Conservation (phyloP, 2,113 vertebrate species). For the Mugil cephalus region DNA sequence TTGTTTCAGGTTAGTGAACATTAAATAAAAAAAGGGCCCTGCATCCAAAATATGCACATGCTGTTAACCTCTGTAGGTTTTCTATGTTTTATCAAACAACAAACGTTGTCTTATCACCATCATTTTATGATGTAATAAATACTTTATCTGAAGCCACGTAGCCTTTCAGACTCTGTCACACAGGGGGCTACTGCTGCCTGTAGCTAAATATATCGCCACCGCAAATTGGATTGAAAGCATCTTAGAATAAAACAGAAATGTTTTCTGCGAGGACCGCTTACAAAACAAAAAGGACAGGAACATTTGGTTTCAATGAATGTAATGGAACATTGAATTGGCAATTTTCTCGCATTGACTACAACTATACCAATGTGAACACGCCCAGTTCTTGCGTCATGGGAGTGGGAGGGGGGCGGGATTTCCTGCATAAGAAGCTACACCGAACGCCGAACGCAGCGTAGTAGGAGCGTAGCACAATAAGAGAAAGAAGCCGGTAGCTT, state of each 20-base stretch:
- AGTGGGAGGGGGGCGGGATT: neutral
- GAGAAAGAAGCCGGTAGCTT: neutral
- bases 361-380: too few species aligned
- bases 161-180: too few species aligned
- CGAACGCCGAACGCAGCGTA: fast-evolving
- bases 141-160: too few species aligned
- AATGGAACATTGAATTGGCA: neutral
- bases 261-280: too few species aligned
- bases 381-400: constrained; percentile 7
- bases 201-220: neutral
- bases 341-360: too few species aligned
- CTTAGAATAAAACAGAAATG: neutral
- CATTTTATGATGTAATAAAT: too few species aligned
- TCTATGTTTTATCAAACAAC: too few species aligned
- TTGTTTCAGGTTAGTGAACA: constrained; percentile 11
- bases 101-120: too few species aligned
- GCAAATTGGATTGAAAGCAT: neutral
- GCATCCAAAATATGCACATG: neutral
- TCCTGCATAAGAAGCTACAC: fast-evolving
- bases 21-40: neutral
- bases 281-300: neutral
- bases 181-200: too few species aligned
- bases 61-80: too few species aligned
- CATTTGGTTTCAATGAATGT: neutral
- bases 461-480: fast-evolving